Percentiles rank a stretch among this genome's conserved stretches.
These are phyloP conservation scores for Aerospiza tachiro DNA, from an alignment of 2,797 vertebrate genomes.

Conservation along the genomic window DNA sequence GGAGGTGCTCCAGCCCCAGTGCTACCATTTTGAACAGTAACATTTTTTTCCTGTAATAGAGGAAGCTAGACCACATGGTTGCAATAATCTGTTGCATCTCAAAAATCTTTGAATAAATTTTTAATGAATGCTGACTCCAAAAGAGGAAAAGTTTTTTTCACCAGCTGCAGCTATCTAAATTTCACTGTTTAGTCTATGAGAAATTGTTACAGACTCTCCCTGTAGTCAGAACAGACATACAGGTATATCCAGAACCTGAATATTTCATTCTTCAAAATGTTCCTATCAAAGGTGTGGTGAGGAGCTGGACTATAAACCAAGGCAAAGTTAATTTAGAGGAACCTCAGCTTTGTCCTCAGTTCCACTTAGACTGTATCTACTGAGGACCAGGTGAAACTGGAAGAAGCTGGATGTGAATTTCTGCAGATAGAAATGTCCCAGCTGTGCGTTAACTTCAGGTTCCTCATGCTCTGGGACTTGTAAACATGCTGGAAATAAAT, in stretches of 20 bases:
- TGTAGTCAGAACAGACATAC: neutral
- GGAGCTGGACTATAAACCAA: neutral
- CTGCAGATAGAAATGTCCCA: neutral
- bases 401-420: neutral
- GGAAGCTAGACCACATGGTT: neutral
- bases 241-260: neutral
- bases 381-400: neutral
- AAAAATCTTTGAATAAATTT: neutral
- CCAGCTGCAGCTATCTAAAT: neutral
- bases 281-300: neutral
- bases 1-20: neutral
- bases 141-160: neutral
- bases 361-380: neutral
- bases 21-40: neutral
- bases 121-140: neutral
- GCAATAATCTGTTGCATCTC: neutral
- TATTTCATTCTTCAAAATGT: neutral
- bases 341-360: neutral
- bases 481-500: neutral
- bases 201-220: neutral
- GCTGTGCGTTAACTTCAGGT: neutral
- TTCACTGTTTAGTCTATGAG: neutral
- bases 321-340: neutral
- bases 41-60: neutral
- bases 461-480: neutral